Base-by-base conservation (phyloP, 1,140 invertebrate genomes). In the Drosophila erecta region DNA sequence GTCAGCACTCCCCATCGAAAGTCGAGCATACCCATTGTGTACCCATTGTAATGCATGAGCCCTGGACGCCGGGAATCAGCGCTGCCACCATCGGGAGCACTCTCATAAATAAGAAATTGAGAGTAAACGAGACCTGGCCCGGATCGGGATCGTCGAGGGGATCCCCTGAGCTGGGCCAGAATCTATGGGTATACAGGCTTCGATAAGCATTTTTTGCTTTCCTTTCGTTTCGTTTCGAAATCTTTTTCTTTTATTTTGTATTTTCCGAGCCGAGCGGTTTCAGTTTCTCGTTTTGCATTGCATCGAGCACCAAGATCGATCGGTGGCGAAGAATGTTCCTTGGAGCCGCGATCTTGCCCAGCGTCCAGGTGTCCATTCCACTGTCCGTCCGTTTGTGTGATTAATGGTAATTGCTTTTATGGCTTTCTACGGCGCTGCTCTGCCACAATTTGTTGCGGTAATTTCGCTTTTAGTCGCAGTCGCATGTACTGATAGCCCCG, bases 321-420 rank as follows among this genome's bases (percentile, higher is more conserved):
- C 59, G 59, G 35, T 50, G 59, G 59, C 27, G 38, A 61, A 62
- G 49, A 62, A 62, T 62, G 59, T 27, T 62, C 50, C 24, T 62
- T 54, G 24, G 15, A 54, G 49, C 50, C 40, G n/a, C 30, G 47
- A 30, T 27, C 40, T 27, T n/a, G 11, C 20, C 22, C 11, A 30
- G 11, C 14, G 10, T 35, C 20, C 15, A 40, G 6, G 15, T 46
- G 37, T 47, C 15, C 55, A 43, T 20, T 44, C 27, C 27, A 17
- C 44, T 53, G 59, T 56, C 59, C 62, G 50, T 65, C 17, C 47
- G 30, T 65, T 24, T 77, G 53, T 73, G 67, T 77, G 76, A 77
- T 79, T 79, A 76, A 79, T 76, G 73, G 76, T 76, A 79, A 79
- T 79, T 79, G 74, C 53, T 70, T 79, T 76, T 55, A 60, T 70